Evolutionary conservation across 2,113 vertebrate species (phyloP), one percentile per base, ranked within the genome.

Genomic region (Cynopterus brachyotis): DNA sequence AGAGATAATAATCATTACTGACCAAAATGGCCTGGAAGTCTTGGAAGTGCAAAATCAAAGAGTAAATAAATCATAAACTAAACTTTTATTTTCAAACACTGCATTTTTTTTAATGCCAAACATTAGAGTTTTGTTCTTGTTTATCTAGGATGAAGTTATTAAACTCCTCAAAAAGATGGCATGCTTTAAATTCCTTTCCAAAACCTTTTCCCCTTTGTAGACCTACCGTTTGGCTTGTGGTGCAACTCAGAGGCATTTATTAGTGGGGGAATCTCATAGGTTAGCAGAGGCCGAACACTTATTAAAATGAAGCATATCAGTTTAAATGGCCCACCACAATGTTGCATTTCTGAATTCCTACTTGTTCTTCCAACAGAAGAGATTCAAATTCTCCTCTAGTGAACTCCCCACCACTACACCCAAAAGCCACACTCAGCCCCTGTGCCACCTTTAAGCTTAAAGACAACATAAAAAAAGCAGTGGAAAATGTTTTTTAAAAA

Each of bases 11-110:
- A 66, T 82, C 69, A 53, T 67, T 72, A 26, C 24, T 45, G 59
- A 90, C 10, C 15, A 62, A 24, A 19, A 84, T 37, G 40, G 73
- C 45, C 50, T 78, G 8, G 26, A 81, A 81, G 72, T 62, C 47
- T 79, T 79, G 62, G 53, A 85, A 82, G 82, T 53, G 57, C 82
- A 91, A 11, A 78, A 82, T 57, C 62, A 92, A 66, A 89, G 40
- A 73, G 26, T 35, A 95, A 93, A 89, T 92, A 70, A 80, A 53
- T 93, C 73, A 62, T n/a, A 81, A 62, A n/a, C 9, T 26, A 78
- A 73, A 45, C 37, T 59, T 67, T 60, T 32, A 19, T 90, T 62
- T 80, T 88, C n/a, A 72, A 67, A 45, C 19, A 35, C 57, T 16
- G 53, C 5, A 60, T 82, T 75, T 93, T 86, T 28, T n/a, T 66